phyloP scores from a whole-genome alignment of 1,140 invertebrate genomes.

The Dendroctonus ponderosae region DNA sequence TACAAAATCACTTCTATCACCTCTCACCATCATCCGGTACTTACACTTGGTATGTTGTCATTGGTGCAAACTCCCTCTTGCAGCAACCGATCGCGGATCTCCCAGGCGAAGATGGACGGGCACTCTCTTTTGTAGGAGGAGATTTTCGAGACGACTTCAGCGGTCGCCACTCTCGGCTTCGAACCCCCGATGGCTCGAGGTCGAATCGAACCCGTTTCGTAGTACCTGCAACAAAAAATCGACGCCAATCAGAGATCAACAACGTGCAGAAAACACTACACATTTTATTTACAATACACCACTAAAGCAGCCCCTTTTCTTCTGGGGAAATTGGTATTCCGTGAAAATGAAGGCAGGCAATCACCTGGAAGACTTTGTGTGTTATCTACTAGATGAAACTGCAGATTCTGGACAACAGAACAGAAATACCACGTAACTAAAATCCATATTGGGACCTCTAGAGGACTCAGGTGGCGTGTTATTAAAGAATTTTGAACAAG shows the following conservation, averaged over 20 bases:
- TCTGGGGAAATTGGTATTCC: too few relatives aligned
- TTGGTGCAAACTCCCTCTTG: conserved; percentile 97
- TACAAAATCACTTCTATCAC: too few relatives aligned
- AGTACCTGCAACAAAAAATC: conserved; percentile 69
- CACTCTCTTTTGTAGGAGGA: conserved; percentile 95
- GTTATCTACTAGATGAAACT: too few relatives aligned
- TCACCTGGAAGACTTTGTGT: too few relatives aligned
- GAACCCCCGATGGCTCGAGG: conserved; percentile 94
- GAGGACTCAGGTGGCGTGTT: too few relatives aligned
- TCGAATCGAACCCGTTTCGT: conserved; percentile 97
- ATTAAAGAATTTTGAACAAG: too few relatives aligned
- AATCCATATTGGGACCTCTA: too few relatives aligned
- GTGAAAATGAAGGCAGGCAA: too few relatives aligned
- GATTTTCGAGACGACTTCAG: conserved; percentile 90
- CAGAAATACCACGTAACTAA: too few relatives aligned
- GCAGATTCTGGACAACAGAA: too few relatives aligned
- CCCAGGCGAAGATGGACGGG: conserved; percentile 98
- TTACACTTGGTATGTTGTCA: conserved; percentile 99
- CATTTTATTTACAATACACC: too few relatives aligned
- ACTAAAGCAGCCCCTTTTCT: too few relatives aligned
- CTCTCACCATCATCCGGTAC: conserved; percentile 46
- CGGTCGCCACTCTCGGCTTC: conserved; percentile 94
- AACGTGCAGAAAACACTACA: background rate
- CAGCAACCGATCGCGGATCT: conserved; percentile 92
- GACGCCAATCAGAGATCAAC: conserved; percentile 13